These are phyloP conservation scores for Trissolcus basalis DNA, from an alignment of 1,140 invertebrate species.

Conservation along the genomic window DNA sequence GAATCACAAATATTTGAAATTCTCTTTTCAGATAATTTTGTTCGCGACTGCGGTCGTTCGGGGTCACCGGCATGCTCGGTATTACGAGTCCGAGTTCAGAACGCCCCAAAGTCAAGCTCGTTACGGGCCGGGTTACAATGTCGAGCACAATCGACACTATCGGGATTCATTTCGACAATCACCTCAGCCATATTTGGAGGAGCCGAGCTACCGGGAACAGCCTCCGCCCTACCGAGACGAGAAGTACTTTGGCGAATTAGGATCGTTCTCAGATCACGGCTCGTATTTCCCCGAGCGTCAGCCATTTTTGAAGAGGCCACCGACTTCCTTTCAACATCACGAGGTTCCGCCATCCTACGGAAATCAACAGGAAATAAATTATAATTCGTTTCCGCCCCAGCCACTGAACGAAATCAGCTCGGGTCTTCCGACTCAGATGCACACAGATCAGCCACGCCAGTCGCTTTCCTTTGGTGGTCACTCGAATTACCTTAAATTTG, in stretches of 20 bases:
- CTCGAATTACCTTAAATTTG: constrained; percentile 61
- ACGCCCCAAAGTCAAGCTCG: constrained; percentile 24
- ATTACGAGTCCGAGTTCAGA: constrained; percentile 41
- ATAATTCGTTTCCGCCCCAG: constrained; percentile 9
- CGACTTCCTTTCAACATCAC: constrained; percentile 21
- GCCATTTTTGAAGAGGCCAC: constrained; percentile 16
- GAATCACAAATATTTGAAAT: neutral
- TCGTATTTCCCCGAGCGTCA: constrained; percentile 38
- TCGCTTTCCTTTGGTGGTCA: constrained; percentile 54
- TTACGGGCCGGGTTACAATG: constrained; percentile 12
- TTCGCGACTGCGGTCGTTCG: constrained; percentile 48
- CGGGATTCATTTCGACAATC: constrained; percentile 38
- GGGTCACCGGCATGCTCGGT: constrained; percentile 46
- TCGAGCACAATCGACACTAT: constrained; percentile 37
- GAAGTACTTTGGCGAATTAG: constrained; percentile 27
- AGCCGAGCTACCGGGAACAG: constrained; percentile 20
- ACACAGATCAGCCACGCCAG: constrained; percentile 23
- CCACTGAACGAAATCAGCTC: constrained; percentile 9
- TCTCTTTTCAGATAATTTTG: constrained; percentile 57
- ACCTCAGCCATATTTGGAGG: constrained; percentile 21
- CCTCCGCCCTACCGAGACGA: constrained; percentile 19
- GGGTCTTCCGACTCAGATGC: constrained; percentile 4
- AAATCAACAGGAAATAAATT: constrained; percentile 33
- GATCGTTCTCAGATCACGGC: constrained; percentile 22
- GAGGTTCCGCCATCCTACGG: constrained; percentile 8